Conservation (phyloP, 2,888 invertebrate genomes). For the Sarcophaga variegata region DNA sequence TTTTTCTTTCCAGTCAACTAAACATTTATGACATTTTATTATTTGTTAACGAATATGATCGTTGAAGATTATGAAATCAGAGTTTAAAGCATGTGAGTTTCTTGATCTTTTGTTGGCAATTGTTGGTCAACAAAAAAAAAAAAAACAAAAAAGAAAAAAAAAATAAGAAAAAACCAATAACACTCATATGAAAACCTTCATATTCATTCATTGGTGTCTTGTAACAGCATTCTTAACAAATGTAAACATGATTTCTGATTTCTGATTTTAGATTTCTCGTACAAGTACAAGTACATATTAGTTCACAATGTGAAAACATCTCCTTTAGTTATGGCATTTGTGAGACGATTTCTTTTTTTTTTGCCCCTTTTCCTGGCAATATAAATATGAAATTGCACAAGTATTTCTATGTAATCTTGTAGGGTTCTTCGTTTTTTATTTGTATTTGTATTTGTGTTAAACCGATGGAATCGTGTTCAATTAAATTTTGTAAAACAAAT, state of each 20-base stretch:
- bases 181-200: background rate
- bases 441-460: constrained; percentile 15
- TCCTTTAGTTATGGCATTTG: constrained; percentile 26
- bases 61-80: constrained; percentile 56
- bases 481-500: constrained; percentile 65
- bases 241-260: constrained; percentile 59
- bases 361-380: constrained; percentile 2
- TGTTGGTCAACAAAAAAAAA: constrained; percentile 58
- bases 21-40: constrained; percentile 60
- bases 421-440: constrained; percentile 53
- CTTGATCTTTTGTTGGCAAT: constrained; percentile 14
- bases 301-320: constrained; percentile 31
- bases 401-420: constrained; percentile 45
- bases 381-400: constrained; percentile 65
- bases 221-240: constrained; percentile 53
- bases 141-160: too few relatives aligned
- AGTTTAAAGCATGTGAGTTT: constrained; percentile 31
- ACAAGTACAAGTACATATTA: background rate
- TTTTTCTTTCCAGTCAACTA: constrained; percentile 12
- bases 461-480: constrained; percentile 67
- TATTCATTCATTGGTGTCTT: constrained; percentile 12
- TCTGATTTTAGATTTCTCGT: too few relatives aligned
- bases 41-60: constrained; percentile 1
- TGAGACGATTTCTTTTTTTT: background rate
- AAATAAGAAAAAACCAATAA: background rate